Evolutionary conservation across 2,113 vertebrate species (phyloP).

Genomic region (Argyrosomus japonicus): DNA sequence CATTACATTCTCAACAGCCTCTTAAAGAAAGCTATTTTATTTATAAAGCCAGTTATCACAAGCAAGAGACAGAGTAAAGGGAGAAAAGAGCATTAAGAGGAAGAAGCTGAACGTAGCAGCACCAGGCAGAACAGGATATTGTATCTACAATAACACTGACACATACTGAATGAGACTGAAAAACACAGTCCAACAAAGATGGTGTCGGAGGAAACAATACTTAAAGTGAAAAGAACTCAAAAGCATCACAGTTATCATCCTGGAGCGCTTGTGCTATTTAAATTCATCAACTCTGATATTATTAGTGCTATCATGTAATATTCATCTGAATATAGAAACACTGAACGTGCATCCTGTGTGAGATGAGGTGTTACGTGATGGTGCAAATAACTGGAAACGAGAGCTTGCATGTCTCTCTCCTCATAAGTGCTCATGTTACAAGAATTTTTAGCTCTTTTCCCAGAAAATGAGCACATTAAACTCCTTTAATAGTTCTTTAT

Average conservation of each 20-base stretch:
- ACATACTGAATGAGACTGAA: not conserved
- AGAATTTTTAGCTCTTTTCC: slow-evolving; percentile 5
- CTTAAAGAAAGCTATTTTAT: slow-evolving; percentile 38
- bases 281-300: not conserved
- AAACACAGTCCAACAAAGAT: not conserved
- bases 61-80: not conserved
- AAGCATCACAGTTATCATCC: not conserved
- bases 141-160: not conserved
- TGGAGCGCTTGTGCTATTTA: not conserved
- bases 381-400: slow-evolving; percentile 41
- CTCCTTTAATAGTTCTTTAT: not conserved
- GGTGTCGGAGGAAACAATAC: not conserved
- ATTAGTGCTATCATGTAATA: slow-evolving; percentile 32
- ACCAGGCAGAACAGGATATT: not conserved
- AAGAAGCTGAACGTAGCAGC: not conserved
- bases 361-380: slow-evolving; percentile 17
- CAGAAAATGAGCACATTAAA: not conserved
- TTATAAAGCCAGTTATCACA: not conserved
- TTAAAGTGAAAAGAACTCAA: not conserved
- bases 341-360: slow-evolving; percentile 11
- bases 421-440: slow-evolving; percentile 32
- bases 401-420: slow-evolving; percentile 10
- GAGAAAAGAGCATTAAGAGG: not conserved
- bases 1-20: not conserved
- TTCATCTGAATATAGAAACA: slow-evolving; percentile 29